These are phyloP conservation scores for Mythimna vitellina DNA, from an alignment of 2,888 invertebrate species.

Conservation along the genomic window DNA sequence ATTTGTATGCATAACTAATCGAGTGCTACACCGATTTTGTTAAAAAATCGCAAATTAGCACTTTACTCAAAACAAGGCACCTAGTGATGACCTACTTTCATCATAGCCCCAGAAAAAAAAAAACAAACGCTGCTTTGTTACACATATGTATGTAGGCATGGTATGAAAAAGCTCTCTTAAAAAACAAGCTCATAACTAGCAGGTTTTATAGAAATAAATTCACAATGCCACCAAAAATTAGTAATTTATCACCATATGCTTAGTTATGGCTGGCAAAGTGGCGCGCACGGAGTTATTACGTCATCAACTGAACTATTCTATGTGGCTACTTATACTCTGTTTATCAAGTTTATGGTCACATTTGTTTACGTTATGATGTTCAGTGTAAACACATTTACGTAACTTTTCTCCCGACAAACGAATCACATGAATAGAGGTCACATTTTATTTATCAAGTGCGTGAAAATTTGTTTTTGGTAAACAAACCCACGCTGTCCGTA, in stretches of 20 bases:
- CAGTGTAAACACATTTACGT: conserved; percentile 64
- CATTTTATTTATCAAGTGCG: conserved; percentile 63
- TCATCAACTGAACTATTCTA: conserved; percentile 55
- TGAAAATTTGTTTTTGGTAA: conserved; percentile 56
- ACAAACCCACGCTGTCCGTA: conserved; percentile 46
- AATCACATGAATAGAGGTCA: conserved; percentile 62
- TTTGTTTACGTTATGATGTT: conserved; percentile 69
- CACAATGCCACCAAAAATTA: conserved; percentile 16
- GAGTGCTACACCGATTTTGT: not conserved
- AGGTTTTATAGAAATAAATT: not conserved
- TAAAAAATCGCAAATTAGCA: not conserved
- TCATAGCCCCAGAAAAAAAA: not conserved
- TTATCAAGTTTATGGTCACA: conserved; percentile 75
- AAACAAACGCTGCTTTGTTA: conserved; percentile 4
- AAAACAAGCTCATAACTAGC: not conserved
- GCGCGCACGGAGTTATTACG: conserved; percentile 49
- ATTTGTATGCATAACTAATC: not conserved
- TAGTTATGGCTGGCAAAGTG: conserved; percentile 28
- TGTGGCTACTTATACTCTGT: conserved; percentile 56
- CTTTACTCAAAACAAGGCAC: conserved; percentile 1
- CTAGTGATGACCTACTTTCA: conserved; percentile 32
- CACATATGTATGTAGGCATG: not conserved
- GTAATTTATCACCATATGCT: conserved; percentile 31
- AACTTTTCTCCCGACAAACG: conserved; percentile 55
- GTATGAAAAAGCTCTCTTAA: not conserved